Conservation (phyloP, 2,888 invertebrate species). For the Drosophila suboccidentalis region DNA sequence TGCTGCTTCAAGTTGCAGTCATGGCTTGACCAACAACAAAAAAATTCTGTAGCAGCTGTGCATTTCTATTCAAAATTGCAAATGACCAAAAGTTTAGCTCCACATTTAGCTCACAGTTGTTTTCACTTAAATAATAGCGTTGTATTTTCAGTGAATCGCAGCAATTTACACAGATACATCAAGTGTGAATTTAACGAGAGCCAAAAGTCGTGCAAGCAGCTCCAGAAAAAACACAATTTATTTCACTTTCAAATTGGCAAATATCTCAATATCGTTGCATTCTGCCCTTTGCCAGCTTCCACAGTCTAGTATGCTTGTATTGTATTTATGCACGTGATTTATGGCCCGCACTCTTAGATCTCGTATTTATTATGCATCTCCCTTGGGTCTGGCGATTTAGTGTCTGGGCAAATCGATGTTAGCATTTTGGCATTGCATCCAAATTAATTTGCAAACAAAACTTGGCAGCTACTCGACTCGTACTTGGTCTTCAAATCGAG, state of each 20-base stretch:
- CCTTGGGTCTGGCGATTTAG: conserved; percentile 37
- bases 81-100: conserved; percentile 52
- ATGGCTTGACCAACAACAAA: conserved; percentile 50
- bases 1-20: conserved; percentile 19
- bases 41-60: conserved; percentile 33
- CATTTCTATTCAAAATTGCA: conserved; percentile 59
- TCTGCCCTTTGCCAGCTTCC: conserved; percentile 47
- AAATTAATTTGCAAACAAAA: conserved; percentile 69
- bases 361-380: conserved; percentile 30
- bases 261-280: conserved; percentile 43
- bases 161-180: conserved; percentile 66
- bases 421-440: conserved; percentile 49
- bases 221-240: conserved; percentile 57
- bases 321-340: conserved; percentile 61
- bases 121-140: conserved; percentile 54
- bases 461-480: conserved; percentile 42
- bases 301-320: conserved; percentile 6
- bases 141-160: conserved; percentile 58
- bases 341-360: conserved; percentile 29
- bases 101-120: conserved; percentile 12
- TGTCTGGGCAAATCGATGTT: conserved; percentile 59
- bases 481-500: conserved; percentile 16
- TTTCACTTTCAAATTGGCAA: conserved; percentile 72
- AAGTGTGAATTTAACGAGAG: conserved; percentile 23
- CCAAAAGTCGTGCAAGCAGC: conserved; percentile 38